phyloP scores from a whole-genome alignment of 2,113 vertebrate species.

The Scomber scombrus region DNA sequence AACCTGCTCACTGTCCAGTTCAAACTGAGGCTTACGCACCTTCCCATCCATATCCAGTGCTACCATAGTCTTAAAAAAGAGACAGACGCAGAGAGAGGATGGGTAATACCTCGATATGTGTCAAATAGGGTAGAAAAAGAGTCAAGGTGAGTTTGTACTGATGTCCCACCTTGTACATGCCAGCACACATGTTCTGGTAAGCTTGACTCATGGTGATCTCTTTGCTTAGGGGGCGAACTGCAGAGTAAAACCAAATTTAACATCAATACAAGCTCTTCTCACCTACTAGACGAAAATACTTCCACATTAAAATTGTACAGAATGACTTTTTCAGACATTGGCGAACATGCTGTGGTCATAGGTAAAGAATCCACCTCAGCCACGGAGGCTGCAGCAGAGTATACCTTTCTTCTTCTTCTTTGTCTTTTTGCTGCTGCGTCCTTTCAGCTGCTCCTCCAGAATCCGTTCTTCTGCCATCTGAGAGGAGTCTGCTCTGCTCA shows the following conservation, averaged over 20 bases:
- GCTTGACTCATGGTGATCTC: slow-evolving; percentile 99
- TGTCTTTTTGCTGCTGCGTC: slow-evolving; percentile 97
- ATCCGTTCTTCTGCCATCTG: slow-evolving; percentile 98
- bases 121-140: not conserved
- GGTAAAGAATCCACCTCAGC: not conserved
- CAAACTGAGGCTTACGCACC: slow-evolving; percentile 97
- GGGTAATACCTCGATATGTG: not conserved
- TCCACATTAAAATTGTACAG: not conserved
- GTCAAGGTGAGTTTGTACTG: not conserved
- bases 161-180: slow-evolving; percentile 96
- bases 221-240: slow-evolving; percentile 95
- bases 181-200: slow-evolving; percentile 99
- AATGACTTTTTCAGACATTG: no score
- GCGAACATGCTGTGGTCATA: no score
- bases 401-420: slow-evolving; percentile 99
- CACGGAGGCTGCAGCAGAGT: not conserved
- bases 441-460: slow-evolving; percentile 96
- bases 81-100: not conserved
- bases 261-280: not conserved
- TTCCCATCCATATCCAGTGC: slow-evolving; percentile 99
- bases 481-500: slow-evolving; percentile 97
- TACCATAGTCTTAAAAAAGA: slow-evolving; percentile 92
- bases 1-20: slow-evolving; percentile 98
- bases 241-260: slow-evolving; percentile 31
- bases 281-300: not conserved